These are phyloP conservation scores for Saccopteryx leptura DNA, from an alignment of 2,113 vertebrate genomes.

Conservation along the genomic window DNA sequence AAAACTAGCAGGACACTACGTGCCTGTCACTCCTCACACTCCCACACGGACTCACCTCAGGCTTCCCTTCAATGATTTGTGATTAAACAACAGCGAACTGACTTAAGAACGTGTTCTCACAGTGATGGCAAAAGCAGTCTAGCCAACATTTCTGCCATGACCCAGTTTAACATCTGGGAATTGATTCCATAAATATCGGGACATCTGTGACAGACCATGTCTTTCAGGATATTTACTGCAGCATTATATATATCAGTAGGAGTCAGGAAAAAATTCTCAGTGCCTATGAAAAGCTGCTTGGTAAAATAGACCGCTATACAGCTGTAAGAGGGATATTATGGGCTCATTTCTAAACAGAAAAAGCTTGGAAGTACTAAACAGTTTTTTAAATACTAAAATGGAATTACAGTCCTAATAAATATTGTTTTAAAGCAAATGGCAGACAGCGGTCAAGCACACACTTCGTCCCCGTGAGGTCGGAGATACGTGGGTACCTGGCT, in stretches of 20 bases:
- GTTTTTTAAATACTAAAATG: not conserved
- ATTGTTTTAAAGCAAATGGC: not conserved
- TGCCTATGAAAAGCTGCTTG: not conserved
- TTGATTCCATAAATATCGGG: not conserved
- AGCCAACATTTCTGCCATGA: not conserved
- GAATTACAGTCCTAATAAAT: not conserved
- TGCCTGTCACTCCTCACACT: not conserved
- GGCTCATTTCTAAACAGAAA: not conserved
- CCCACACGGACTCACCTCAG: not conserved
- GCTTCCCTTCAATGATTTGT: not conserved
- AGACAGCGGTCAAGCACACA: not conserved
- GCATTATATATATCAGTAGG: not conserved
- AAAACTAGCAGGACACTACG: not conserved
- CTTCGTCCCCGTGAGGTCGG: no score
- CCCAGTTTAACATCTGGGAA: not conserved
- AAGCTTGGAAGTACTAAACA: not conserved
- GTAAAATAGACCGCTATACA: not conserved
- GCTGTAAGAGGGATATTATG: not conserved
- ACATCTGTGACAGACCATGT: not conserved
- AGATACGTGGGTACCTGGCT: no score
- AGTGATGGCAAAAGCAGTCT: not conserved
- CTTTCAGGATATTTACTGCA: not conserved
- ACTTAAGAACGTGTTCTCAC: not conserved
- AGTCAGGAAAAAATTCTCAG: not conserved
- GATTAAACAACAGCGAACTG: not conserved